A percentile compares a stretch with the other conserved stretches of the same genome.
These are phyloP conservation scores for Diplogasteroides magnus DNA, from an alignment of 1,140 invertebrate species.

Conservation along the genomic window DNA sequence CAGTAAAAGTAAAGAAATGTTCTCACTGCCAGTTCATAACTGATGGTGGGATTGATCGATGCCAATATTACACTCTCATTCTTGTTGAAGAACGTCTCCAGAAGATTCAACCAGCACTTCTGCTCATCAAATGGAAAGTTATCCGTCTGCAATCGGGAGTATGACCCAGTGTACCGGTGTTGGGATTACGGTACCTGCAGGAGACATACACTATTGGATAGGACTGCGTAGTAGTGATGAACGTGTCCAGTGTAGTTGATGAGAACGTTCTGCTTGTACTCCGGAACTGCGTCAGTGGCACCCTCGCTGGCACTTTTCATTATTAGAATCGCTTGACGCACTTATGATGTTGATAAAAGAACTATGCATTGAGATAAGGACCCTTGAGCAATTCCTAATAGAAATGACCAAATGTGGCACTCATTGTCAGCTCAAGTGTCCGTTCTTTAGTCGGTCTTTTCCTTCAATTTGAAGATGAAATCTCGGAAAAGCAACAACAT, in stretches of 20 bases:
- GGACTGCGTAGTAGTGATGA: not conserved
- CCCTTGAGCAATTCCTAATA: too few relatives aligned
- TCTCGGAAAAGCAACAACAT: too few relatives aligned
- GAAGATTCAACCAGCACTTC: not conserved
- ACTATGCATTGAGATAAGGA: too few relatives aligned
- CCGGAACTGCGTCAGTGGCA: not conserved
- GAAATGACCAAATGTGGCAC: too few relatives aligned
- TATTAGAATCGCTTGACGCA: too few relatives aligned
- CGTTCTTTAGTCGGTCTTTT: too few relatives aligned
- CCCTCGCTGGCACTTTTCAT: not conserved
- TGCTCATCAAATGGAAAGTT: not conserved
- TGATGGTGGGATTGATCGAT: not conserved
- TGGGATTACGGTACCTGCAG: not conserved
- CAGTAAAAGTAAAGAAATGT: not conserved
- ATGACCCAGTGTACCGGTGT: too few relatives aligned
- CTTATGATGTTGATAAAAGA: too few relatives aligned
- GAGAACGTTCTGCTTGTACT: not conserved
- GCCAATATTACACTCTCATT: not conserved
- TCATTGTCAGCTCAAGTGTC: too few relatives aligned
- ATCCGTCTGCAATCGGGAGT: not conserved
- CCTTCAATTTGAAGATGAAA: too few relatives aligned
- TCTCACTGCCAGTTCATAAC: not conserved
- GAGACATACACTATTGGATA: not conserved
- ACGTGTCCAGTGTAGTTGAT: not conserved
- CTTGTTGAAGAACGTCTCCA: not conserved